These are phyloP conservation scores for Andrena cerasifolii DNA, from an alignment of 1,140 invertebrate species.

Conservation along the genomic window DNA sequence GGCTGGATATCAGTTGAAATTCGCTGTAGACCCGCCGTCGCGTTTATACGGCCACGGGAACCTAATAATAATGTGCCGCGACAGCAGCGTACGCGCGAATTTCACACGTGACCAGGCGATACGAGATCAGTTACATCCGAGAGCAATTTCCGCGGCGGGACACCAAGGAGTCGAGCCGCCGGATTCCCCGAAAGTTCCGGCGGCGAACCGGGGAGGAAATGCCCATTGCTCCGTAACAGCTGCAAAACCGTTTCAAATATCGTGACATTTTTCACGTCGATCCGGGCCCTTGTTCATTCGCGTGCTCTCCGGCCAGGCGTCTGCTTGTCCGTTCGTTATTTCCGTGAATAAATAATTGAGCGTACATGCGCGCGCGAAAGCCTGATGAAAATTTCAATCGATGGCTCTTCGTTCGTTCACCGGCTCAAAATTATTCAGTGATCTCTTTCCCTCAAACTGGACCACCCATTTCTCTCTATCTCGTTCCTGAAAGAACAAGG, in stretches of 20 bases:
- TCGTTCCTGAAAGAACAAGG: no score
- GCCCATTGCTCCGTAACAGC: background rate
- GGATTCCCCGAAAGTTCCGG: background rate
- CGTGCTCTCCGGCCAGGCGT: conserved; percentile 16
- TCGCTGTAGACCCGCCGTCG: background rate
- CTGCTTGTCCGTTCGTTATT: conserved; percentile 59
- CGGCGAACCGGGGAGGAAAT: background rate
- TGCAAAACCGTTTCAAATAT: conserved; percentile 28
- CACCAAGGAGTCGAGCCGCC: background rate
- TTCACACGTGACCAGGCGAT: background rate
- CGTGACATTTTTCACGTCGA: conserved; percentile 1
- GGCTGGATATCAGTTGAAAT: conserved; percentile 13
- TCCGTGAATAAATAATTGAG: conserved; percentile 76
- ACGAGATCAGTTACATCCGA: conserved; percentile 5
- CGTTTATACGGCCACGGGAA: conserved; percentile 3
- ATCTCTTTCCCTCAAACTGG: conserved; percentile 29
- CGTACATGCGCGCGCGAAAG: conserved; percentile 65
- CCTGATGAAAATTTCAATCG: conserved; percentile 78
- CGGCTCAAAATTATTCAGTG: conserved; percentile 66
- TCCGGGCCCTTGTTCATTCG: background rate
- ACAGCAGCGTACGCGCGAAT: background rate
- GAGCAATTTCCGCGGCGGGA: background rate
- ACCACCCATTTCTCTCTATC: background rate
- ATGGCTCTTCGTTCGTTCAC: conserved; percentile 70
- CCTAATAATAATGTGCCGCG: conserved; percentile 3